Evolutionary conservation across 2,888 invertebrate species (phyloP).

Genomic region (Habrosyne pyritoides): DNA sequence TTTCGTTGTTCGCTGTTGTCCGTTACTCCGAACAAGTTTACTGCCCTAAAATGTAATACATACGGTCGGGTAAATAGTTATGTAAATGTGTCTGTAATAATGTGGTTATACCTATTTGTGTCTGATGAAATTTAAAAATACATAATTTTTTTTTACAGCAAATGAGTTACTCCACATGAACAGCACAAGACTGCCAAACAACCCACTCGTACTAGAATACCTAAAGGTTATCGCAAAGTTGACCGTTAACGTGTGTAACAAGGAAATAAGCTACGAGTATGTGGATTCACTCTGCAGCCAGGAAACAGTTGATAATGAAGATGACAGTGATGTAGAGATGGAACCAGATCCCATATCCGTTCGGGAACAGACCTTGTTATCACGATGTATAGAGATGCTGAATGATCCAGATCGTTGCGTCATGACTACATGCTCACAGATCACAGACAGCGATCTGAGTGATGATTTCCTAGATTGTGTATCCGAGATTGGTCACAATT

Average conservation of each 20-base stretch:
- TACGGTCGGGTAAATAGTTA: no score
- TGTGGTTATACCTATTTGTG: no score
- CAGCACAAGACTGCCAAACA: conserved; percentile 82
- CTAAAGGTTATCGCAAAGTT: conserved; percentile 74
- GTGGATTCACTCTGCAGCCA: conserved; percentile 77
- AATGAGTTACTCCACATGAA: conserved; percentile 78
- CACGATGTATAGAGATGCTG: conserved; percentile 85
- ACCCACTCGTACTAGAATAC: conserved; percentile 66
- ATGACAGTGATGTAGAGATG: conserved; percentile 83
- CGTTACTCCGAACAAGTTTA: no score
- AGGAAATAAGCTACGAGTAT: conserved; percentile 70
- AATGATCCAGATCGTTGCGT: conserved; percentile 83
- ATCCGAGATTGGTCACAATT: conserved; percentile 92
- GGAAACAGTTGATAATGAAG: conserved; percentile 79
- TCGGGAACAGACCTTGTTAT: conserved; percentile 74
- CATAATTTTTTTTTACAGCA: conserved; percentile 61
- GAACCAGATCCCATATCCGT: conserved; percentile 76
- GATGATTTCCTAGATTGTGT: conserved; percentile 86
- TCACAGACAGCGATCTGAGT: conserved; percentile 78
- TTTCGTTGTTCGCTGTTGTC: no score
- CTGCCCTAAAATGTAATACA: no score
- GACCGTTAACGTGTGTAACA: conserved; percentile 71
- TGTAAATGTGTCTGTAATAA: no score
- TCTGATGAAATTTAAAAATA: no score
- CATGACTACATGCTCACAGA: conserved; percentile 70